Evolutionary conservation across 2,113 vertebrate genomes (phyloP).

Genomic region (Hypomesus transpacificus): DNA sequence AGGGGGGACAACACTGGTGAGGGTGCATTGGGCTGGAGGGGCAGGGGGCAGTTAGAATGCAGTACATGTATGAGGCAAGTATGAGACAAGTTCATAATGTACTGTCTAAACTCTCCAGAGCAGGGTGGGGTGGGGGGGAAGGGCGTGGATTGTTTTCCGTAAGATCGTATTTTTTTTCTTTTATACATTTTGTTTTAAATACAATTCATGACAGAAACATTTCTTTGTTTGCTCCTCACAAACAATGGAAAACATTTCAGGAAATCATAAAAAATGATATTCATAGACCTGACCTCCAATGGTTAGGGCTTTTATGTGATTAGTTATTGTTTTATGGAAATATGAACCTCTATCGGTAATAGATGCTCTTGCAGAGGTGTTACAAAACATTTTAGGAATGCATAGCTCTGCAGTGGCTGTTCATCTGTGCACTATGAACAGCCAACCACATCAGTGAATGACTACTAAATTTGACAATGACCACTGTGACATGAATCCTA

Average conservation of each 20-base stretch:
- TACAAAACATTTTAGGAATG: conserved; percentile 27
- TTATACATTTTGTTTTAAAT: conserved; percentile 10
- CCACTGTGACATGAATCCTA: conserved; percentile 33
- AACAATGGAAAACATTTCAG: conserved; percentile 32
- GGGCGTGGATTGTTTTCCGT: background rate
- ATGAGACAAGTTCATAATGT: conserved; percentile 50
- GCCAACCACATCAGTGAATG: conserved; percentile 10
- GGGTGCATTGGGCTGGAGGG: conserved; percentile 7
- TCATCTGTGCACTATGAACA: conserved; percentile 24
- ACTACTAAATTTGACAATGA: conserved; percentile 34
- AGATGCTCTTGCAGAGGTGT: conserved; percentile 38
- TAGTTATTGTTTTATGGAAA: no score
- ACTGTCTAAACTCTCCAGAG: conserved; percentile 13
- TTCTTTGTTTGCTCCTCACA: conserved; percentile 67
- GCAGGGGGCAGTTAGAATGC: conserved; percentile 36
- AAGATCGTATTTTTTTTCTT: conserved; percentile 8
- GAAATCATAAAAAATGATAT: background rate
- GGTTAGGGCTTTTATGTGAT: no score
- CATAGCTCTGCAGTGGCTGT: conserved; percentile 43
- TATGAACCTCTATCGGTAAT: background rate
- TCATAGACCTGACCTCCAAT: background rate
- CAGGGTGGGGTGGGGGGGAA: conserved; percentile 6
- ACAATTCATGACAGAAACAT: conserved; percentile 47
- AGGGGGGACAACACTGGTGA: conserved; percentile 22
- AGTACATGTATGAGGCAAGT: conserved; percentile 61